Evolutionary conservation across 2,113 vertebrate species (phyloP).

Genomic region (Aspidoscelis tigris): DNA sequence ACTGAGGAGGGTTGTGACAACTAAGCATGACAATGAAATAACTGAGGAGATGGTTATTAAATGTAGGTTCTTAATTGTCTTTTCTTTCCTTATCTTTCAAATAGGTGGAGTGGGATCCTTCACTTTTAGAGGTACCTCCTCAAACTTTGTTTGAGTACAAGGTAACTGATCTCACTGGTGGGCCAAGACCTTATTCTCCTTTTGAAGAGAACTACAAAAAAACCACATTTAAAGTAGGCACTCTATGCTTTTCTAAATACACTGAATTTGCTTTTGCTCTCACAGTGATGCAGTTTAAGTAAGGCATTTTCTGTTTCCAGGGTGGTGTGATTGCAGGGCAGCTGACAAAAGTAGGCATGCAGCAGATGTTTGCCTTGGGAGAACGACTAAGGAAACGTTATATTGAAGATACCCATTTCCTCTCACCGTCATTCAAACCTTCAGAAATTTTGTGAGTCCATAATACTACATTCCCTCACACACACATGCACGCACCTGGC

Average conservation of each 20-base stretch:
- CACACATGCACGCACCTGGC: background rate
- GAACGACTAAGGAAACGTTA: conserved; percentile 85
- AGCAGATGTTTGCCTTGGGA: conserved; percentile 90
- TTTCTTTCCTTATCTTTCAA: conserved; percentile 15
- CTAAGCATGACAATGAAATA: background rate
- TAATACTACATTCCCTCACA: background rate
- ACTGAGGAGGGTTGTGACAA: background rate
- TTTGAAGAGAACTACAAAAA: conserved; percentile 80
- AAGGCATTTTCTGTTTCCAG: conserved; percentile 66
- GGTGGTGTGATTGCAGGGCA: conserved; percentile 89
- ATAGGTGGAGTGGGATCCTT: conserved; percentile 86
- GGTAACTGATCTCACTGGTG: conserved; percentile 86
- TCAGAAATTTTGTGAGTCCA: conserved; percentile 91
- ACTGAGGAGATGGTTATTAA: background rate
- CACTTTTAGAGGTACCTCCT: conserved; percentile 82
- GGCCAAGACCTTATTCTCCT: conserved; percentile 80
- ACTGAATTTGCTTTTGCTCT: background rate
- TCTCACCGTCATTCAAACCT: conserved; percentile 83
- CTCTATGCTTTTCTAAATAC: background rate
- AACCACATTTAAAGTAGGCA: conserved; percentile 69
- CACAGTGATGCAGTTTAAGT: background rate
- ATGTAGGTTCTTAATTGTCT: background rate
- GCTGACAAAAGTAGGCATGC: conserved; percentile 92
- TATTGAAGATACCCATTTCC: conserved; percentile 80
- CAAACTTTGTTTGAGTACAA: conserved; percentile 84